phyloP scores from a whole-genome alignment of 2,888 invertebrate genomes.

The Diplazon laetatorius region DNA sequence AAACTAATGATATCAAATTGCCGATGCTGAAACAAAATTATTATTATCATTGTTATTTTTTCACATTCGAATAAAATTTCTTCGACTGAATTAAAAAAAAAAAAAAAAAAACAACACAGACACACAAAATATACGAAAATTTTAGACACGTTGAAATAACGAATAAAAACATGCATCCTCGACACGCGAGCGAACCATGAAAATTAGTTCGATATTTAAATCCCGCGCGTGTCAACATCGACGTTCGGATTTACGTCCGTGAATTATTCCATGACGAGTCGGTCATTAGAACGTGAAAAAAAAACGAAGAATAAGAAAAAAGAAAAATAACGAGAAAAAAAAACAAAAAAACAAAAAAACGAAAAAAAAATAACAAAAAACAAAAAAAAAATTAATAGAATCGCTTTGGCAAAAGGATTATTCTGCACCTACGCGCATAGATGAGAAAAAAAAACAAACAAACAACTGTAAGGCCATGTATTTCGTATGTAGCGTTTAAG shows the following conservation, averaged over 20 bases:
- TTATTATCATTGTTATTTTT: too few relatives aligned
- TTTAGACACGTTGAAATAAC: too few relatives aligned
- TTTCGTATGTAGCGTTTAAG: conserved; percentile 76
- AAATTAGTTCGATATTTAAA: not conserved
- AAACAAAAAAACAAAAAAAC: conserved; percentile 16
- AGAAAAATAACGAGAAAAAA: too few relatives aligned
- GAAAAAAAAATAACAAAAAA: conserved; percentile 24
- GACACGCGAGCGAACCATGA: not conserved
- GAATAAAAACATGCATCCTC: too few relatives aligned
- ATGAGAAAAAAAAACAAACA: conserved; percentile 61
- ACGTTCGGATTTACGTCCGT: too few relatives aligned
- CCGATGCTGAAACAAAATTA: too few relatives aligned
- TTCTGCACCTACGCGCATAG: conserved; percentile 71
- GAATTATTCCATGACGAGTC: not conserved
- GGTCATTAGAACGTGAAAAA: conserved; percentile 1
- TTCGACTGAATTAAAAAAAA: too few relatives aligned
- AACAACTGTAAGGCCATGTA: conserved; percentile 80
- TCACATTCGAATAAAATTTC: too few relatives aligned
- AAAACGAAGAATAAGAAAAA: not conserved
- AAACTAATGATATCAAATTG: too few relatives aligned
- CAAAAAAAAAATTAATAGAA: conserved; percentile 26
- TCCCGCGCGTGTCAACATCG: not conserved
- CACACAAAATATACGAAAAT: too few relatives aligned
- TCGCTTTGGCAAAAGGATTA: conserved; percentile 57
- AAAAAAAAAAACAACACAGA: too few relatives aligned